Evolutionary conservation across 2,888 invertebrate genomes (phyloP), one percentile per base, ranked within the genome.

Genomic region (Dione juno): DNA sequence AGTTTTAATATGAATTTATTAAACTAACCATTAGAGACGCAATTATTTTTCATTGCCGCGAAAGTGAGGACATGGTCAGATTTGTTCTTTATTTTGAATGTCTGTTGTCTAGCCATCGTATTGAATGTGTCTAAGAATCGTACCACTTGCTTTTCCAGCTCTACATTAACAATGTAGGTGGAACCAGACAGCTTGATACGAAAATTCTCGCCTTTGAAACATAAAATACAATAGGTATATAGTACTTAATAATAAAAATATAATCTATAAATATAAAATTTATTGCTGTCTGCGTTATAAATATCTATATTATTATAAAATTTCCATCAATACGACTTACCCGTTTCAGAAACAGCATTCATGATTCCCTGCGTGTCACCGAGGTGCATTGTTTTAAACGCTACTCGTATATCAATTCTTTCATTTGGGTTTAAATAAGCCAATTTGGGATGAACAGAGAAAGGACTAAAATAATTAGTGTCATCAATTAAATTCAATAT

Each of bases 41-140:
- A 88, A 48, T 90, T 86, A 74, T 94, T 92, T 73, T 89, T 88
- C 90, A 94, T 94, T 91, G 95, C 95, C 77, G 92, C 88, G 76
- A 93, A 95, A 0, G 92, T 89, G 1, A 95, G 84, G 7, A 89
- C 52, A 75, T 94, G 91, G 40, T 93, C 82, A 14, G 95, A 95
- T 72, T 92, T 92, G 79, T 95, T 95, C 16, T 82, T 82, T 59
- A 95, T 87, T 74, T 91, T 92, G 28, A 95, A 81, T 0, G 83
- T 85, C 74, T 90, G 88, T 68, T 94, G 92, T 14, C 93, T 90
- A 61, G 92, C 90, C 84, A 95, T 87, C 6, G 94, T 94, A 67
- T 95, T 91, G 77, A 90, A 95, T 0, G 95, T 95, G 58, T 95
- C 94, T 5, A 90, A 85, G 77, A 96, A 94, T 73, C 89, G 79